These are phyloP conservation scores for Zoanthus gigantus DNA, from an alignment of 92 coral and sea anemone genomes.

Conservation along the genomic window DNA sequence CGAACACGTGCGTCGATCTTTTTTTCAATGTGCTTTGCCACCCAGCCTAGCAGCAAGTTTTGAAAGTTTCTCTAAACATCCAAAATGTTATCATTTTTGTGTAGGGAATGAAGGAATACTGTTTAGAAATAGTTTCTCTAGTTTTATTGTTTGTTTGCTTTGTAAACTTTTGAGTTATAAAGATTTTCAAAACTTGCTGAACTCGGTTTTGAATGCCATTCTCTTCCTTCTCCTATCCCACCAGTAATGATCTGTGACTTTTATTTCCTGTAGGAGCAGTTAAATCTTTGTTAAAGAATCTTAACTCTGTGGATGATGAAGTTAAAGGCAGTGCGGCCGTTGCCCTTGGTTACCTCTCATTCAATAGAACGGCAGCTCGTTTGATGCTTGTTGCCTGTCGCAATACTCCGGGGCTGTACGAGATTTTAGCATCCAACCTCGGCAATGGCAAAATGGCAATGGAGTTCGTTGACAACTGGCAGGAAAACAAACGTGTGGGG, in stretches of 20 bases:
- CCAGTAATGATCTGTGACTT: background rate
- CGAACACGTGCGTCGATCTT: no score
- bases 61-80: no score
- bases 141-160: no score
- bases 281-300: slow-evolving; percentile 76
- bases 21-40: no score
- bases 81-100: no score
- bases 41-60: no score
- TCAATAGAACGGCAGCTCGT: slow-evolving; percentile 93
- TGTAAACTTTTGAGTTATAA: no score
- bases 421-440: slow-evolving; percentile 80
- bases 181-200: no score
- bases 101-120: no score
- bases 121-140: no score
- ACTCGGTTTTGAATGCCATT: background rate
- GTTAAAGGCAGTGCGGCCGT: slow-evolving; percentile 97
- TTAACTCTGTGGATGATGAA: slow-evolving; percentile 85
- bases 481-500: slow-evolving; percentile 84
- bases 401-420: slow-evolving; percentile 93
- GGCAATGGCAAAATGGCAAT: slow-evolving; percentile 95
- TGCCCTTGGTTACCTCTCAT: slow-evolving; percentile 96
- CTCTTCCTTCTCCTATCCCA: background rate
- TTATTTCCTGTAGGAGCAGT: slow-evolving; percentile 76
- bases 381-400: slow-evolving; percentile 94
- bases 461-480: slow-evolving; percentile 97